phyloP scores from a whole-genome alignment of 2,797 vertebrate species.

The Cygnus olor region DNA sequence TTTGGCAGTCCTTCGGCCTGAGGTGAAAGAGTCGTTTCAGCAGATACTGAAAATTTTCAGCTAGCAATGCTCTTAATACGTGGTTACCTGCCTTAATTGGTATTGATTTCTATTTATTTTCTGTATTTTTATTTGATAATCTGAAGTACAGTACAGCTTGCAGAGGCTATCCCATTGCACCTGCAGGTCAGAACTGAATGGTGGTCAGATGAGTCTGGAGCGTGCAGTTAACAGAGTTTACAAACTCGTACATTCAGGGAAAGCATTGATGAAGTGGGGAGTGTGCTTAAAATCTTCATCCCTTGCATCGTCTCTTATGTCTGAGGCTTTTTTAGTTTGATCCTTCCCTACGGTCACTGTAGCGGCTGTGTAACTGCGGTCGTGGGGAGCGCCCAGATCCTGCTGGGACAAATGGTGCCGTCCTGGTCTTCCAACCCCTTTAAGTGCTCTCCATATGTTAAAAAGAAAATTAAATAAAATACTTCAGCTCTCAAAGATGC shows the following conservation, averaged over 20 bases:
- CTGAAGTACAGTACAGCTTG: background rate
- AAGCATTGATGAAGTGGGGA: accelerated
- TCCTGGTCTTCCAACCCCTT: background rate
- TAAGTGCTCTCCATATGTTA: background rate
- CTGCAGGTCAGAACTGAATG: background rate
- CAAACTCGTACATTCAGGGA: accelerated
- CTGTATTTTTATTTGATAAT: background rate
- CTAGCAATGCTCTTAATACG: background rate
- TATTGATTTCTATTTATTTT: background rate
- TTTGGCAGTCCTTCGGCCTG: background rate
- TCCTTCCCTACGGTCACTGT: background rate
- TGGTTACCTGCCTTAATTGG: background rate
- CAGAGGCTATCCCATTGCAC: background rate
- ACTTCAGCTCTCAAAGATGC: background rate
- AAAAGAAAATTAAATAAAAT: background rate
- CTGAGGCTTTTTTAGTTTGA: accelerated
- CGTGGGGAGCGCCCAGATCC: background rate
- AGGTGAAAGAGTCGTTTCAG: background rate
- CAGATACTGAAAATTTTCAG: background rate
- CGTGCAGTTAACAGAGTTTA: background rate
- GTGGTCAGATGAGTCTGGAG: accelerated
- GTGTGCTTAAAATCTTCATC: background rate
- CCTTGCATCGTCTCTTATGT: accelerated
- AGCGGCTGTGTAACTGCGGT: background rate
- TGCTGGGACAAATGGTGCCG: background rate